A percentile compares a stretch with the other conserved stretches of the same genome.
phyloP scores from a whole-genome alignment of 1,140 invertebrate species.

The Drosophila sucinea region DNA sequence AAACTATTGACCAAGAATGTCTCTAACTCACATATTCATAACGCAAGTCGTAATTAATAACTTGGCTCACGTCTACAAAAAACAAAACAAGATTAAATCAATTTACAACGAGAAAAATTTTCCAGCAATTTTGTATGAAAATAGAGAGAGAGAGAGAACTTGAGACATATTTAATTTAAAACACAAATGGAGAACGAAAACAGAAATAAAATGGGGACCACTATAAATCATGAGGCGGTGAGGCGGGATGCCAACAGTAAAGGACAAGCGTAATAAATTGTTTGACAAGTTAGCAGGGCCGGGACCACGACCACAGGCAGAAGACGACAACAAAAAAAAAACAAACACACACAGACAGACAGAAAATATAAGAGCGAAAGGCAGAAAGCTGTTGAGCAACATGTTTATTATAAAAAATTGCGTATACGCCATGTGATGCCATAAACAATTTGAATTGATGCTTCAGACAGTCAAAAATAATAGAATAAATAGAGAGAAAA shows the following conservation, averaged over 20 bases:
- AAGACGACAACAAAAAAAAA: neutral
- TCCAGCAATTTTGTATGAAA: neutral
- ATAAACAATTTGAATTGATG: conserved; percentile 72
- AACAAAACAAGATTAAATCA: neutral
- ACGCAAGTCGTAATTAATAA: too few species aligned
- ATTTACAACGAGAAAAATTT: neutral
- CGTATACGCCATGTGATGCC: conserved; percentile 74
- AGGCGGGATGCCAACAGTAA: conserved; percentile 6
- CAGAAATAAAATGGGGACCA: conserved; percentile 3
- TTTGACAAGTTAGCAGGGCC: conserved; percentile 73
- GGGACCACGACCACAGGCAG: neutral
- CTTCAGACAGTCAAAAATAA: conserved; percentile 15
- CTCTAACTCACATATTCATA: too few species aligned
- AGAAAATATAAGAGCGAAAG: conserved; percentile 4
- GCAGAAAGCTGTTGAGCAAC: conserved; percentile 54
- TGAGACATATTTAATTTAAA: conserved; percentile 14
- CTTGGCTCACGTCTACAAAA: neutral
- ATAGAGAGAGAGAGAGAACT: neutral
- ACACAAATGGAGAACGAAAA: conserved; percentile 3
- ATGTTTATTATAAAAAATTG: conserved; percentile 80
- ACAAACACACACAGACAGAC: too few species aligned
- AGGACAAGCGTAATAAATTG: conserved; percentile 69
- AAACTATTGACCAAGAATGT: too few species aligned
- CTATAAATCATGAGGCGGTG: conserved; percentile 30
- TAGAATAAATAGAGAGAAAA: neutral